A percentile compares a stretch with the other conserved stretches of the same genome.
Conservation (phyloP, 2,797 vertebrate genomes). For the Peromyscus nudipes region DNA sequence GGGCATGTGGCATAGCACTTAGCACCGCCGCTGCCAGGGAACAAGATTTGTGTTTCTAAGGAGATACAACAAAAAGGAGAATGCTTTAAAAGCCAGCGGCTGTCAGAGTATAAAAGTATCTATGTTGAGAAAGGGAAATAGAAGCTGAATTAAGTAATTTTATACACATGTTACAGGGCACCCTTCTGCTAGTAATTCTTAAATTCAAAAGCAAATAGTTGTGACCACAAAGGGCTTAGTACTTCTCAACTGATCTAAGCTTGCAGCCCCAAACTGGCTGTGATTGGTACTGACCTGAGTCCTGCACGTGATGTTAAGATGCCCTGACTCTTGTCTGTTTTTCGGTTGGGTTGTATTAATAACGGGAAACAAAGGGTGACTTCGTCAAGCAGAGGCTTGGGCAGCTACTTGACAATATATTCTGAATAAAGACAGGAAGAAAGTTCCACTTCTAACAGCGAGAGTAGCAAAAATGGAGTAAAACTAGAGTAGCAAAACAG, state of each 20-base stretch:
- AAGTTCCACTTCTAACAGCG: conserved; percentile 73
- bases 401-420: conserved; percentile 75
- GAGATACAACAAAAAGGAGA: conserved; percentile 91
- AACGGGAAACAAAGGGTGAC: conserved; percentile 76
- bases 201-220: conserved; percentile 86
- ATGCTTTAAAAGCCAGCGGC: conserved; percentile 87
- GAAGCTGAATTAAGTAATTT: conserved; percentile 86
- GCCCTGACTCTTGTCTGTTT: conserved; percentile 78
- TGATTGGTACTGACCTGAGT: conserved; percentile 82
- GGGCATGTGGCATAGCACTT: conserved; percentile 90
- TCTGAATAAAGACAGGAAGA: conserved; percentile 71
- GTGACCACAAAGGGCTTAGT: conserved; percentile 82
- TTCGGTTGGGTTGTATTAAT: conserved; percentile 82
- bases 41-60: conserved; percentile 92
- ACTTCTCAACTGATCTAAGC: conserved; percentile 79
- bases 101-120: conserved; percentile 87
- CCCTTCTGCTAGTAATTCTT: conserved; percentile 83
- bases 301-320: conserved; percentile 74
- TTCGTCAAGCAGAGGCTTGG: conserved; percentile 60
- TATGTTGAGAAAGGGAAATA: conserved; percentile 80
- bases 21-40: conserved; percentile 89
- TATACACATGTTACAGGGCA: conserved; percentile 80
- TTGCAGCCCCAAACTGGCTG: conserved; percentile 81
- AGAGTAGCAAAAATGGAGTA: conserved; percentile 68
- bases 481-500: conserved; percentile 61